Conservation (phyloP, 2,113 vertebrate species). For the Pterophyllum scalare region DNA sequence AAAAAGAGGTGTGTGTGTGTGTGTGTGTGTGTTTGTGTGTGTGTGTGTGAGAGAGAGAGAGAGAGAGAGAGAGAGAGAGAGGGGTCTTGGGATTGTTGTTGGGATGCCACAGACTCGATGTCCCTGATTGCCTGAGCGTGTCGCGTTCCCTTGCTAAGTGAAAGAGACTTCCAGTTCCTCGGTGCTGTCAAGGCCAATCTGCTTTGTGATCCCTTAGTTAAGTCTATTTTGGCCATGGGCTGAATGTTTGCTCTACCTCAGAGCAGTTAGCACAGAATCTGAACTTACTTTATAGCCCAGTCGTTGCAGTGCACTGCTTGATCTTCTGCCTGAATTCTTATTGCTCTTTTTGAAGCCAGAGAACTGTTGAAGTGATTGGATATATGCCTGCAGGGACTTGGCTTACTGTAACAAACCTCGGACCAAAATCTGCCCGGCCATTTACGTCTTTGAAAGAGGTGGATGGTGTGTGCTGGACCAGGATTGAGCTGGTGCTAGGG, state of each 20-base stretch:
- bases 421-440: conserved; percentile 29
- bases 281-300: conserved; percentile 33
- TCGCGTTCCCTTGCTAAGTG: conserved; percentile 29
- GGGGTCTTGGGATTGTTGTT: conserved; percentile 42
- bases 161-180: conserved; percentile 40
- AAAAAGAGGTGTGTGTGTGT: conserved; percentile 25
- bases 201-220: conserved; percentile 10
- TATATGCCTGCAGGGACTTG: conserved; percentile 23
- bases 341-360: conserved; percentile 40
- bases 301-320: conserved; percentile 37
- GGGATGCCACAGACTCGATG: conserved; percentile 43
- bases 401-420: conserved; percentile 22
- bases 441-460: conserved; percentile 27
- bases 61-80: neutral
- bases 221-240: neutral
- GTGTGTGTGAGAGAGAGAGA: neutral
- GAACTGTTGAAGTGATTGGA: conserved; percentile 24
- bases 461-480: conserved; percentile 32
- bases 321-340: conserved; percentile 37
- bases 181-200: conserved; percentile 37
- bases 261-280: conserved; percentile 19
- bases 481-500: conserved; percentile 7
- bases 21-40: neutral
- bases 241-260: conserved; percentile 19
- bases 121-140: conserved; percentile 45